Conservation (phyloP, 2,888 invertebrate genomes). For the Thelaira solivaga region DNA sequence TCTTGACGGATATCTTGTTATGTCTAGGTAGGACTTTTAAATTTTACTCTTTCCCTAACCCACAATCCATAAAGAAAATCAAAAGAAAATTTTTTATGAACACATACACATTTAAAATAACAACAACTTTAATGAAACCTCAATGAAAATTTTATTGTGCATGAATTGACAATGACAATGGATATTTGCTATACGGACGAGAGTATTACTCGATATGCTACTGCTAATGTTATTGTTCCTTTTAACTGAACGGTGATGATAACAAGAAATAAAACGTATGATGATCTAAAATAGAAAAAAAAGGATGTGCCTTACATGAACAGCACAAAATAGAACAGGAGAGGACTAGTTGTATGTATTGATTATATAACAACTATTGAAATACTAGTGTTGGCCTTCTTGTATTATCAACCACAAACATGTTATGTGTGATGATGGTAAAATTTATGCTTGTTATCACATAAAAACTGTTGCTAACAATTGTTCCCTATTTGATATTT, state of each 20-base stretch:
- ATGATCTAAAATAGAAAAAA: constrained; percentile 36
- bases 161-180: constrained; percentile 55
- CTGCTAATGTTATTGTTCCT: constrained; percentile 51
- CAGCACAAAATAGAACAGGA: not conserved
- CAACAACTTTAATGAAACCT: constrained; percentile 21
- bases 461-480: constrained; percentile 54
- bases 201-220: constrained; percentile 13
- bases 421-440: constrained; percentile 36
- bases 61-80: not conserved
- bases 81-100: not conserved
- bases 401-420: constrained; percentile 6
- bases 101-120: not conserved
- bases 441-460: constrained; percentile 60
- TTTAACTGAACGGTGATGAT: constrained; percentile 30
- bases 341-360: not conserved
- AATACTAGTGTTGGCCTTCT: constrained; percentile 3
- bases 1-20: too few relatives aligned
- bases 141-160: constrained; percentile 58
- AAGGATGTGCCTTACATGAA: not conserved
- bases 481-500: constrained; percentile 52
- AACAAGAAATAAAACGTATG: constrained; percentile 46
- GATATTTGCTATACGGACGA: constrained; percentile 48
- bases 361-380: too few relatives aligned
- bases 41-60: too few relatives aligned
- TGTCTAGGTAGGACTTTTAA: too few relatives aligned